These are phyloP conservation scores for Macrocentrus cingulum DNA, from an alignment of 1,140 invertebrate genomes.

Conservation along the genomic window DNA sequence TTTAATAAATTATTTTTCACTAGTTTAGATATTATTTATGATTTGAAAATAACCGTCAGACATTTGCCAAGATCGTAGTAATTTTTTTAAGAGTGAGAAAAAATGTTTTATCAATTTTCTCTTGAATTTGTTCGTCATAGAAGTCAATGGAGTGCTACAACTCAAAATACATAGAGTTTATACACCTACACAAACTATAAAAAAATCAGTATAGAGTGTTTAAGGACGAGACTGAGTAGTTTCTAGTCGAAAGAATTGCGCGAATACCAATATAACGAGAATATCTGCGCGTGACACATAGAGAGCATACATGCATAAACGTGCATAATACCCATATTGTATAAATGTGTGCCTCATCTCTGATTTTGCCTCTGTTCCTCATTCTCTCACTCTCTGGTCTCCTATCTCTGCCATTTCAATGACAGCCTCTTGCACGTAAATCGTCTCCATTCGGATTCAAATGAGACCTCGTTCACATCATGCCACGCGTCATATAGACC, in stretches of 20 bases:
- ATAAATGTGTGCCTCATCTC: neutral
- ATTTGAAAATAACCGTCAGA: too few relatives aligned
- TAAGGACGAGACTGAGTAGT: constrained; percentile 14
- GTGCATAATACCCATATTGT: too few relatives aligned
- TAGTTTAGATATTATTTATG: too few relatives aligned
- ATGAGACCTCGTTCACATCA: constrained; percentile 32
- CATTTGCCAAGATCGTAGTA: too few relatives aligned
- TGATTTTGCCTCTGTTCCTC: neutral
- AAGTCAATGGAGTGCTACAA: too few relatives aligned
- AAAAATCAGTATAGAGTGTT: constrained; percentile 14
- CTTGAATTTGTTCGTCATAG: too few relatives aligned
- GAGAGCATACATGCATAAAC: constrained; percentile 23
- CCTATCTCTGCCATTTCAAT: constrained; percentile 26
- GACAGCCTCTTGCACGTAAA: constrained; percentile 33
- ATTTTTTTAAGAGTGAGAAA: too few relatives aligned
- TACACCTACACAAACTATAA: too few relatives aligned
- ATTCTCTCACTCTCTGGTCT: neutral
- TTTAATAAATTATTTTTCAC: too few relatives aligned
- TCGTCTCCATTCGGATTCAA: constrained; percentile 36
- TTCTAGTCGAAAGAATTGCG: constrained; percentile 28
- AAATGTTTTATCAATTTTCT: too few relatives aligned
- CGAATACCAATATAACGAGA: constrained; percentile 29
- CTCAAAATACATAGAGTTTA: too few relatives aligned
- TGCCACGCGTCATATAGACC: constrained; percentile 28
- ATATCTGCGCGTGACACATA: constrained; percentile 33